Percentiles rank a stretch among this genome's conserved stretches.
These are phyloP conservation scores for Reticulitermes speratus DNA, from an alignment of 1,140 invertebrate species.

Conservation along the genomic window DNA sequence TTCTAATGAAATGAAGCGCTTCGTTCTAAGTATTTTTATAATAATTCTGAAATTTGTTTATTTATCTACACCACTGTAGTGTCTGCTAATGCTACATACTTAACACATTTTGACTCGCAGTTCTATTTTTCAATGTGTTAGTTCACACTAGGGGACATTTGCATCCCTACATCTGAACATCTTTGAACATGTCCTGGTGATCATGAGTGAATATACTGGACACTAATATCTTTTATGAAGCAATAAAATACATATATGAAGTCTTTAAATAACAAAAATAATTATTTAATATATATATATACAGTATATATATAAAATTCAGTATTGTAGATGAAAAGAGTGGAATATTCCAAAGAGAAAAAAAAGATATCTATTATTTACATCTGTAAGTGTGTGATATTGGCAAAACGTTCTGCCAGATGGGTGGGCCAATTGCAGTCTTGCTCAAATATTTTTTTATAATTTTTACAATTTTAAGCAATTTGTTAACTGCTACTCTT, in stretches of 20 bases:
- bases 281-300: not conserved
- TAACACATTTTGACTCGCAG: not conserved
- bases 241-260: not conserved
- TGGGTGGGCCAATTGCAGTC: not conserved
- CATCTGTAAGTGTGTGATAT: not conserved
- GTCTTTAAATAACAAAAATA: not conserved
- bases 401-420: not conserved
- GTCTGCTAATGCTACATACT: not conserved
- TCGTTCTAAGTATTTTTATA: not conserved
- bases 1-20: not conserved
- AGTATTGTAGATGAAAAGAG: not conserved
- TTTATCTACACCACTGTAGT: not conserved
- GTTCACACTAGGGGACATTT: not conserved
- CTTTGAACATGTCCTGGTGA: not conserved
- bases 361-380: not conserved
- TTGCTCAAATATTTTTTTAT: not conserved
- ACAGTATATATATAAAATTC: not conserved
- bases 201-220: not conserved
- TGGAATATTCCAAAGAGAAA: not conserved
- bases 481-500: not conserved
- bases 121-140: not conserved
- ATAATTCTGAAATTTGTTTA: not conserved
- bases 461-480: not conserved
- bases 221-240: not conserved
- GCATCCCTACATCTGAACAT: not conserved